A percentile compares a stretch with the other conserved stretches of the same genome.
phyloP scores from a whole-genome alignment of 2,797 vertebrate genomes.

The Tympanoctomys barrerae region DNA sequence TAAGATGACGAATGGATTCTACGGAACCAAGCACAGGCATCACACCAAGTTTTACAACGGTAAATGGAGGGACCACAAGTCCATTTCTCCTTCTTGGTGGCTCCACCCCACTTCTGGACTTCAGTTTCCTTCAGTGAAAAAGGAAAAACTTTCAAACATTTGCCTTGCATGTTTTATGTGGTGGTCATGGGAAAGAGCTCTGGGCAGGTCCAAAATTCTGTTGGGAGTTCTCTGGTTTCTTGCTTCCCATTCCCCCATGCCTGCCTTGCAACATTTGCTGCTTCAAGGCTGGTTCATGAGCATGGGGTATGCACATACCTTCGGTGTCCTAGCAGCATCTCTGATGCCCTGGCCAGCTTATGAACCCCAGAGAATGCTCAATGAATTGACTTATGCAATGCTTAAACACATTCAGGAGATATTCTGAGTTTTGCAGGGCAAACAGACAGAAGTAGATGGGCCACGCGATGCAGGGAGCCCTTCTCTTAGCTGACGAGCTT shows the following conservation, averaged over 20 bases:
- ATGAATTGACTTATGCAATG: background rate
- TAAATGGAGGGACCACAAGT: background rate
- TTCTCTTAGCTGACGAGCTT: slow-evolving; percentile 28
- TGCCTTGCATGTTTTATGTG: background rate
- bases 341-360: background rate
- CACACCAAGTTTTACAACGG: background rate
- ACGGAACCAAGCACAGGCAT: background rate
- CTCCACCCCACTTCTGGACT: background rate
- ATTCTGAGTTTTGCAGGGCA: slow-evolving; percentile 55
- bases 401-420: slow-evolving; percentile 33
- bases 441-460: slow-evolving; percentile 33
- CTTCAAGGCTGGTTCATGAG: background rate
- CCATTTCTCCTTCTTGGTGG: background rate
- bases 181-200: background rate
- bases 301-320: background rate
- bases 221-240: background rate
- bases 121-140: background rate
- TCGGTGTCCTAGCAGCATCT: background rate
- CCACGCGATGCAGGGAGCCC: slow-evolving; percentile 21
- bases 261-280: background rate
- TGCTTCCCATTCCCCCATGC: background rate
- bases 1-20: background rate
- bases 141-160: background rate
- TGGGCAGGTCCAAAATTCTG: background rate
- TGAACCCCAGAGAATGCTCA: background rate